A percentile compares a stretch with the other conserved stretches of the same genome.
phyloP scores from a whole-genome alignment of 2,888 invertebrate species.

The Itoplectis maculator region DNA sequence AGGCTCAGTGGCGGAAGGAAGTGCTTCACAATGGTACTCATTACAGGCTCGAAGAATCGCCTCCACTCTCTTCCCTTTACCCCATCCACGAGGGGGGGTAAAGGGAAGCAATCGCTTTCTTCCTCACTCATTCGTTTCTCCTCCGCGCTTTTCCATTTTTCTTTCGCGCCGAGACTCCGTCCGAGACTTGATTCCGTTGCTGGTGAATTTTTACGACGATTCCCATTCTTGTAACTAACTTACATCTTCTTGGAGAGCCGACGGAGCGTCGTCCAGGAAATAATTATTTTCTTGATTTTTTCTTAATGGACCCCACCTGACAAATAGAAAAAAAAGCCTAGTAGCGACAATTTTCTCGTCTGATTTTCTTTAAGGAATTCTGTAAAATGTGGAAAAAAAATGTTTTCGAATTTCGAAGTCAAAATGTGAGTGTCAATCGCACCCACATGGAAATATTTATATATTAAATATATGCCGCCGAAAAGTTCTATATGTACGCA shows the following conservation, averaged over 20 bases:
- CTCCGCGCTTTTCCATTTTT: constrained; percentile 17
- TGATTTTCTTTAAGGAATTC: too few relatives aligned
- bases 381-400: too few relatives aligned
- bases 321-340: neutral
- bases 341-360: neutral
- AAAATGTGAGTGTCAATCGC: too few relatives aligned
- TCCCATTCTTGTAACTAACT: neutral
- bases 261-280: neutral
- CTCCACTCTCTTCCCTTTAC: constrained; percentile 57
- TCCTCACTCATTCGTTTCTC: constrained; percentile 19
- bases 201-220: constrained; percentile 6
- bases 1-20: constrained; percentile 64
- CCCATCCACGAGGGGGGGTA: constrained; percentile 15
- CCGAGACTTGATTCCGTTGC: neutral
- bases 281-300: constrained; percentile 1
- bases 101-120: constrained; percentile 20
- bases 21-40: constrained; percentile 77
- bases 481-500: too few relatives aligned
- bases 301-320: neutral
- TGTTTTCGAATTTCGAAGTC: too few relatives aligned
- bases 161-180: neutral
- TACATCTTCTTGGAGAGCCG: neutral
- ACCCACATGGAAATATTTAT: too few relatives aligned
- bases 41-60: constrained; percentile 76
- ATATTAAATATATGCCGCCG: too few relatives aligned